Conservation (phyloP, 2,113 vertebrate species). For the mouse (Mus musculus) region DNA sequence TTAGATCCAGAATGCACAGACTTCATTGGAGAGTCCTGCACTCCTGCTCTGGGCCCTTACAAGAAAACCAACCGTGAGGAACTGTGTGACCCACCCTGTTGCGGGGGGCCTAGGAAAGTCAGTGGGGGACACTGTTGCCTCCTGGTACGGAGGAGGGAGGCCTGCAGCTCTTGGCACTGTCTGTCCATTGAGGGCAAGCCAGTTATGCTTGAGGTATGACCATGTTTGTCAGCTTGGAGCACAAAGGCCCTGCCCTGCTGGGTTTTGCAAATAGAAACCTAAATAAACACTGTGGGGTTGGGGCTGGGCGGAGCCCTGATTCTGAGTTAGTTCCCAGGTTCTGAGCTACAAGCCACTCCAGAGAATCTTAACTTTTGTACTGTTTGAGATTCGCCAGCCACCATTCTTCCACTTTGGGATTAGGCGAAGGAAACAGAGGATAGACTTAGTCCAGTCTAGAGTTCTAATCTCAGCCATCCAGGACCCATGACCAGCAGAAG, state of each 20-base stretch:
- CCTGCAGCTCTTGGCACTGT: neutral
- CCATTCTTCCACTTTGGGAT: neutral
- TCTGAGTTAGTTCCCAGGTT: neutral
- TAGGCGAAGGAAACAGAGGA: neutral
- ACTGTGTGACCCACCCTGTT: neutral
- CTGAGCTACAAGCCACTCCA: neutral
- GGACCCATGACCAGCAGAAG: neutral
- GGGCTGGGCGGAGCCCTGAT: neutral
- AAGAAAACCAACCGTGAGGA: neutral
- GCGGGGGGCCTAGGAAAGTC: neutral
- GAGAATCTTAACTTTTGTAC: neutral
- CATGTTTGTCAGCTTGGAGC: neutral
- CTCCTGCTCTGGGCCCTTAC: neutral
- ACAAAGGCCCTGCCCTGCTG: neutral
- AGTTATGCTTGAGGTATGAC: neutral
- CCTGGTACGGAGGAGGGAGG: neutral
- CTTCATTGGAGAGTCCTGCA: neutral
- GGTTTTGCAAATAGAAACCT: neutral
- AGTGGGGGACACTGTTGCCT: neutral
- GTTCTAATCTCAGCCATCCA: neutral
- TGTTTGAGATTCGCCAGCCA: neutral
- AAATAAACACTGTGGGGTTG: neutral
- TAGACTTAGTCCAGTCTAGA: neutral
- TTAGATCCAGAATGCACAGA: neutral
- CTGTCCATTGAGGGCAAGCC: neutral